These are phyloP conservation scores for Amazona finschi DNA, from an alignment of 2,797 vertebrate genomes.

Conservation along the genomic window DNA sequence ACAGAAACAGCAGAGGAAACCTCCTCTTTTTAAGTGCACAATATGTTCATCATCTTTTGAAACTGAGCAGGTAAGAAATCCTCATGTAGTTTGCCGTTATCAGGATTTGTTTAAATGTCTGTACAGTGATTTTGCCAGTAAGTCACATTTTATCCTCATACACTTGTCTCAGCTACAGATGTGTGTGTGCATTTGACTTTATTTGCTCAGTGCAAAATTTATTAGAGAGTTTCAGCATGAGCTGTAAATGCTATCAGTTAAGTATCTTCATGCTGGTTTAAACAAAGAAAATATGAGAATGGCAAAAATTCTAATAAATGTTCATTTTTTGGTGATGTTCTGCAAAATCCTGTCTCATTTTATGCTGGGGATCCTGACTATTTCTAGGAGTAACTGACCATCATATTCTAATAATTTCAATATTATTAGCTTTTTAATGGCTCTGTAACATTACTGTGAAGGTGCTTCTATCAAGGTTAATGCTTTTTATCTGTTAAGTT, in stretches of 20 bases:
- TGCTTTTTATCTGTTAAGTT: not conserved
- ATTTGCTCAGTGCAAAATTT: not conserved
- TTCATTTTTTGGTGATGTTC: not conserved
- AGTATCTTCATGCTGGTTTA: not conserved
- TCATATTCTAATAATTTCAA: not conserved
- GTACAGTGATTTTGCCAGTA: slow-evolving; percentile 63
- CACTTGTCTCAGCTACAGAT: not conserved
- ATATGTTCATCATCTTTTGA: slow-evolving; percentile 33
- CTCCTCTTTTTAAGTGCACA: not conserved
- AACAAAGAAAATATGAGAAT: not conserved
- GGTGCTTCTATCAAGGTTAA: not conserved
- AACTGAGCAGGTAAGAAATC: slow-evolving; percentile 32
- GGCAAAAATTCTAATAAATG: not conserved
- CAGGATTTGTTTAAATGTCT: slow-evolving; percentile 34
- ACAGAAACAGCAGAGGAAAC: not conserved
- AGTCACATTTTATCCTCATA: not conserved
- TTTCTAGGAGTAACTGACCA: not conserved
- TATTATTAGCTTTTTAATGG: not conserved
- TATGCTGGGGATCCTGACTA: not conserved
- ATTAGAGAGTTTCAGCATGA: not conserved
- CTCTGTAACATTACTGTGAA: not conserved
- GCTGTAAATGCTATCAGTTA: not conserved
- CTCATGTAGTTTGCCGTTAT: slow-evolving; percentile 4
- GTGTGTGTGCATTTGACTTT: rapidly evolving
- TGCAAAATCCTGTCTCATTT: not conserved